Conservation (phyloP, 2,888 invertebrate species). For the Temnothorax rugatulus region DNA sequence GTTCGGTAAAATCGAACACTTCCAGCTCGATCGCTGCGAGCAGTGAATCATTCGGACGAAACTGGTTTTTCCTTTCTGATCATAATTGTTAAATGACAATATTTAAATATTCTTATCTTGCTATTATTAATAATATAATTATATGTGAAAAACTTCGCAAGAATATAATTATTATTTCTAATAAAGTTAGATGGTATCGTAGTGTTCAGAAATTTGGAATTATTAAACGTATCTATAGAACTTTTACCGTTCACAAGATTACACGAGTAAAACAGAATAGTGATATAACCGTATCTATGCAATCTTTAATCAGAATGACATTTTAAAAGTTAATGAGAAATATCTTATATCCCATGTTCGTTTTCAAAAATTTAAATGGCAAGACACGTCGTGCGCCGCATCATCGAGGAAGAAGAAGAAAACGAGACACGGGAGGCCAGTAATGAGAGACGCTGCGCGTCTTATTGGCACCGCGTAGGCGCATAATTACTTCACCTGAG, state of each 20-base stretch:
- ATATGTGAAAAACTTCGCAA: background rate
- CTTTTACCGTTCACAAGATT: conserved; percentile 26
- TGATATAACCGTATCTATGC: conserved; percentile 37
- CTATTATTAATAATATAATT: background rate
- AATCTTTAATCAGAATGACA: background rate
- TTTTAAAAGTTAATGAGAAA: conserved; percentile 20
- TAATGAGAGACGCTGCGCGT: conserved; percentile 71
- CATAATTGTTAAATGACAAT: background rate
- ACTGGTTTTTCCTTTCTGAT: background rate
- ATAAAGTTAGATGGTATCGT: background rate
- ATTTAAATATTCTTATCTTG: background rate
- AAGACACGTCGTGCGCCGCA: conserved; percentile 10
- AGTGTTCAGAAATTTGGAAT: conserved; percentile 40
- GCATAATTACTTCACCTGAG: conserved; percentile 77
- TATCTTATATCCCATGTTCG: background rate
- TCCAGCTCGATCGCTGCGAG: background rate
- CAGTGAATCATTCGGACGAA: background rate
- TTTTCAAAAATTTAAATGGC: conserved; percentile 14
- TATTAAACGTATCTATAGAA: conserved; percentile 20
- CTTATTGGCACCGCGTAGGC: conserved; percentile 77
- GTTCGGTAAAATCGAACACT: background rate
- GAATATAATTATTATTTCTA: conserved; percentile 5
- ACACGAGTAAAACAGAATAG: conserved; percentile 30
- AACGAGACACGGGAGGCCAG: conserved; percentile 55
- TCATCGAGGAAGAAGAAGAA: conserved; percentile 26